A percentile compares a stretch with the other conserved stretches of the same genome.
Evolutionary conservation across 2,888 invertebrate species (phyloP).

Genomic region (Lacanobia wlatinum): DNA sequence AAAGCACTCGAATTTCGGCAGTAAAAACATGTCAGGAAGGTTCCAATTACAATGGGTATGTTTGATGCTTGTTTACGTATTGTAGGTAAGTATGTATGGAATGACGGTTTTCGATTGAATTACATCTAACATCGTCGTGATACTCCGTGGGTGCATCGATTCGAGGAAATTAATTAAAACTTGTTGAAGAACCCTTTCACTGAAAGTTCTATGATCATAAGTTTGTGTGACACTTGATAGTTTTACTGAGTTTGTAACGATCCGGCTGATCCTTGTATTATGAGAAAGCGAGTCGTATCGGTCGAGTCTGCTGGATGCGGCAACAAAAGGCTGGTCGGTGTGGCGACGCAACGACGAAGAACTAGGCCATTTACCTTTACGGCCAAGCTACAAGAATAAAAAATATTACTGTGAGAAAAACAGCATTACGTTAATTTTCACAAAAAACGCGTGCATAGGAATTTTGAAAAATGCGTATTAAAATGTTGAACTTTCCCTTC

Average conservation of each 20-base stretch:
- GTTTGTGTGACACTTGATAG: conserved; percentile 25
- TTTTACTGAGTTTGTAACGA: conserved; percentile 22
- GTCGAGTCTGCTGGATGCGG: background rate
- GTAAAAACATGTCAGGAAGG: background rate
- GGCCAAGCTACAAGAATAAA: too few species aligned
- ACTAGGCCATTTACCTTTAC: too few species aligned
- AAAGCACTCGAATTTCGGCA: conserved; percentile 38
- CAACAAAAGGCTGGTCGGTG: too few species aligned
- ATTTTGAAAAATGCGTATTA: too few species aligned
- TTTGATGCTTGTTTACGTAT: conserved; percentile 23
- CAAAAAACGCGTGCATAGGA: too few species aligned
- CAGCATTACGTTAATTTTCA: too few species aligned
- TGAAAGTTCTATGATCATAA: conserved; percentile 33
- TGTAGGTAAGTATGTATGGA: background rate
- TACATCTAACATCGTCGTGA: conserved; percentile 11
- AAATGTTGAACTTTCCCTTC: too few species aligned
- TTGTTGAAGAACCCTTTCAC: conserved; percentile 7
- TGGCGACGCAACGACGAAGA: background rate
- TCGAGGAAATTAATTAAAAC: conserved; percentile 52
- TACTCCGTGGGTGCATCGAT: conserved; percentile 24
- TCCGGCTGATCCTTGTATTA: background rate
- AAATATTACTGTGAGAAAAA: too few species aligned
- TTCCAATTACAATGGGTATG: conserved; percentile 15
- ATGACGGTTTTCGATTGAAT: conserved; percentile 34
- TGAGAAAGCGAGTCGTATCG: background rate